phyloP scores from a whole-genome alignment of 2,113 vertebrate genomes.

The Turdus rufiventris region DNA sequence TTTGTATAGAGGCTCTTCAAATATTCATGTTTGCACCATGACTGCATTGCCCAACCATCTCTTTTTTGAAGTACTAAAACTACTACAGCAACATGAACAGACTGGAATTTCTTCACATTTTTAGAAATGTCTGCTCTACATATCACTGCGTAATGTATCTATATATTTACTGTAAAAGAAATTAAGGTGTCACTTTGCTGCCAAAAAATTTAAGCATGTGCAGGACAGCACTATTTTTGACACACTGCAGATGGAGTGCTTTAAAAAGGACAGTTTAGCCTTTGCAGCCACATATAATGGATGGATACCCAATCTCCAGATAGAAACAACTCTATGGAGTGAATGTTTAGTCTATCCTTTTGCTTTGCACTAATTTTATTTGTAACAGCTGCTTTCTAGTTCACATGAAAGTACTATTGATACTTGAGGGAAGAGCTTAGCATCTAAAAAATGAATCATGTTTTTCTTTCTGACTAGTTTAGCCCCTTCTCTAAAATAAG shows the following conservation, averaged over 20 bases:
- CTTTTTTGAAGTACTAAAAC: neutral
- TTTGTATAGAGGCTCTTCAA: neutral
- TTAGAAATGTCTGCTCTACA: constrained; percentile 40
- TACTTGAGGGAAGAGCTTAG: neutral
- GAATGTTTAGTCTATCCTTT: constrained; percentile 39
- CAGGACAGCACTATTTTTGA: constrained; percentile 15
- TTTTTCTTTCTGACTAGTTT: neutral
- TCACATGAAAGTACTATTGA: neutral
- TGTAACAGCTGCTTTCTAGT: neutral
- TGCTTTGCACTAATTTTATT: neutral
- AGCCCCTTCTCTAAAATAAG: neutral
- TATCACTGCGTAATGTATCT: neutral
- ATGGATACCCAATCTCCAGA: neutral
- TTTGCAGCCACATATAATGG: neutral
- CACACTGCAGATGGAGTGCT: constrained; percentile 12
- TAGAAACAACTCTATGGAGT: constrained; percentile 10
- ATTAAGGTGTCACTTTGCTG: constrained; percentile 7
- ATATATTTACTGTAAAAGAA: constrained; percentile 33
- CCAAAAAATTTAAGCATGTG: constrained; percentile 18
- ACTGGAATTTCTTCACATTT: constrained; percentile 39
- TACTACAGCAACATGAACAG: neutral
- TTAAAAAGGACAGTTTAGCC: constrained; percentile 12
- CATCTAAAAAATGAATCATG: neutral
- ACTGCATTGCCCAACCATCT: neutral
- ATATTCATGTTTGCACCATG: neutral